Evolutionary conservation across 1,140 invertebrate species (phyloP).

Genomic region (Archivesica marissinica): DNA sequence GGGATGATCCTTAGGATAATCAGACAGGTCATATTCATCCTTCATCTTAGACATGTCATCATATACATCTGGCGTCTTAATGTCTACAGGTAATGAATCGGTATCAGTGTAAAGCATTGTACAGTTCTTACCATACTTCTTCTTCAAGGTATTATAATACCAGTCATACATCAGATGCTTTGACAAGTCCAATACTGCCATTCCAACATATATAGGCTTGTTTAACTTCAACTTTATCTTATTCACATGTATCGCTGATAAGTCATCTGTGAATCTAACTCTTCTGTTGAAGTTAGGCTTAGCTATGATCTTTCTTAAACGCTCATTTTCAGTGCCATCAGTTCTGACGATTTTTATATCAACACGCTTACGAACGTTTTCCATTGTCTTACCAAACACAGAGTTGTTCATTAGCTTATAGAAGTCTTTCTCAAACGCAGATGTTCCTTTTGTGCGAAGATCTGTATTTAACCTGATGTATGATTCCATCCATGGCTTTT

Average conservation of each 20-base stretch:
- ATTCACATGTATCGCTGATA: too few relatives aligned
- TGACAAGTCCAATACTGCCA: too few relatives aligned
- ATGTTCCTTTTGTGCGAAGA: conserved; percentile 77
- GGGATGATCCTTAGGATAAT: conserved; percentile 56
- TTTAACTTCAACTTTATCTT: conserved; percentile 63
- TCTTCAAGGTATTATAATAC: too few relatives aligned
- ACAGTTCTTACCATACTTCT: too few relatives aligned
- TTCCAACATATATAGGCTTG: conserved; percentile 59
- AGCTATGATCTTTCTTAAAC: conserved; percentile 8
- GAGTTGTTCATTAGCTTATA: conserved; percentile 64
- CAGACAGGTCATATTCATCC: too few relatives aligned
- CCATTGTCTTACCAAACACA: conserved; percentile 81
- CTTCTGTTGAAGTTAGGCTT: conserved; percentile 33
- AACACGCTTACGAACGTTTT: conserved; percentile 32
- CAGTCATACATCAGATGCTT: too few relatives aligned
- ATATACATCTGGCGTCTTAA: conserved; percentile 62
- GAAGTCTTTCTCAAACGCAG: conserved; percentile 82
- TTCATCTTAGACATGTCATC: conserved; percentile 25
- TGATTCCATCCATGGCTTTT: conserved; percentile 57
- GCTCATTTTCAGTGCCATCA: conserved; percentile 3
- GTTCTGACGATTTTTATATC: conserved; percentile 39
- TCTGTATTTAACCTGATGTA: conserved; percentile 70
- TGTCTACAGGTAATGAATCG: conserved; percentile 71
- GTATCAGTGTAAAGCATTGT: too few relatives aligned
- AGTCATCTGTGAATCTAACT: conserved; percentile 72